A percentile compares a stretch with the other conserved stretches of the same genome.
These are phyloP conservation scores for Chaetodon auriga DNA, from an alignment of 2,113 vertebrate species.

Conservation along the genomic window DNA sequence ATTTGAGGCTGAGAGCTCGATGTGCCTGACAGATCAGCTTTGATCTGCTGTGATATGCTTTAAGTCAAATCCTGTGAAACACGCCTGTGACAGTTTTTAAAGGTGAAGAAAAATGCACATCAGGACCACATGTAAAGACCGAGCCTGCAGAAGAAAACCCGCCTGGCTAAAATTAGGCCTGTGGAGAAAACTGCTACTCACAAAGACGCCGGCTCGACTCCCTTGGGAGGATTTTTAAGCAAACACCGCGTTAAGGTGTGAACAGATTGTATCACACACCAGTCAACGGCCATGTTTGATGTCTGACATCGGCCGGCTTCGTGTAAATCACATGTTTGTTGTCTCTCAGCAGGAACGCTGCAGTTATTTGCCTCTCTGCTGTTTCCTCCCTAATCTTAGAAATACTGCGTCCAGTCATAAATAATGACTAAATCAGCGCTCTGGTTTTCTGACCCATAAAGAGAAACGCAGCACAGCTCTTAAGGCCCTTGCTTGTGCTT, in stretches of 20 bases:
- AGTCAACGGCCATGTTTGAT: not conserved
- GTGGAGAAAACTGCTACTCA: not conserved
- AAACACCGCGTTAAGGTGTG: not conserved
- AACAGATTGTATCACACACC: not conserved
- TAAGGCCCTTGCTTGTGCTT: constrained; percentile 3
- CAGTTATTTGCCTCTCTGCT: constrained; percentile 15
- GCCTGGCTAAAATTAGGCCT: not conserved
- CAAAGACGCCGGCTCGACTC: not conserved
- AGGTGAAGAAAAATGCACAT: not conserved
- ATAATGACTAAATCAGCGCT: constrained; percentile 76
- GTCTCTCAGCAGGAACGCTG: constrained; percentile 14
- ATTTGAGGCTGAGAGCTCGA: constrained; percentile 1
- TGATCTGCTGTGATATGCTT: constrained; percentile 1
- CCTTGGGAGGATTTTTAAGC: not conserved
- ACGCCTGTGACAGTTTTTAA: constrained; percentile 6
- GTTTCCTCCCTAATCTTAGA: constrained; percentile 51
- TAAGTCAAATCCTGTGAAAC: constrained; percentile 29
- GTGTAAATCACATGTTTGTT: constrained; percentile 9
- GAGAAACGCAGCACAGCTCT: constrained; percentile 47
- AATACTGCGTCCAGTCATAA: constrained; percentile 61
- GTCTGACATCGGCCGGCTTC: not conserved
- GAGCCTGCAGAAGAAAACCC: constrained; percentile 7
- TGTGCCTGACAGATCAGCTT: not conserved
- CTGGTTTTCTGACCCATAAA: constrained; percentile 63
- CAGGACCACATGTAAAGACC: not conserved